Percentiles rank a stretch among this genome's conserved stretches.
Conservation (phyloP, 2,113 vertebrate species). For the Xiphophorus couchianus region DNA sequence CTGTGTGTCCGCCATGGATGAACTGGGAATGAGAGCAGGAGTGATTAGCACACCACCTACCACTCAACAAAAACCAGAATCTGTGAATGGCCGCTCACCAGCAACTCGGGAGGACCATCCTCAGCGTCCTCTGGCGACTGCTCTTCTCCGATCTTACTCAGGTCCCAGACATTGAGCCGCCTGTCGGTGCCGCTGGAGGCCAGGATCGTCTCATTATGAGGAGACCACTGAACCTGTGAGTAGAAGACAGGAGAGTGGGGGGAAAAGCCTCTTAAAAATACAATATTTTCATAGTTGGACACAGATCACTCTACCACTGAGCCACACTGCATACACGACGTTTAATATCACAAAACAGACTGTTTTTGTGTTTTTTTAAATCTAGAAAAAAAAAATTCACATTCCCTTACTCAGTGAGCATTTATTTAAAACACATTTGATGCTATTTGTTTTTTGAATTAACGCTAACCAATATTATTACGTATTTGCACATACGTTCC, state of each 20-base stretch:
- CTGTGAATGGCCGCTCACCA: slow-evolving; percentile 81
- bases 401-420: too few species aligned
- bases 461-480: too few species aligned
- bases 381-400: too few species aligned
- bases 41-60: not conserved
- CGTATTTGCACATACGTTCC: too few species aligned
- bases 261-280: not conserved
- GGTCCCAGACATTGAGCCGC: slow-evolving; percentile 96
- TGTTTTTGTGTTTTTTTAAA: too few species aligned
- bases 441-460: too few species aligned
- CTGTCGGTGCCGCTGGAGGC: slow-evolving; percentile 98
- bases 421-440: too few species aligned
- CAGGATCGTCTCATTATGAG: slow-evolving; percentile 97
- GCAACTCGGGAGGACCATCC: slow-evolving; percentile 95
- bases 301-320: too few species aligned
- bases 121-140: slow-evolving; percentile 98
- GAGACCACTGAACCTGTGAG: slow-evolving; percentile 96
- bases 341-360: too few species aligned
- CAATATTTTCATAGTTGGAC: not conserved
- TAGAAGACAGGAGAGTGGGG: not conserved
- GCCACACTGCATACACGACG: too few species aligned
- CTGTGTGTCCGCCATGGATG: slow-evolving; percentile 97
- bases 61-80: not conserved
- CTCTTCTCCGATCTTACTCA: slow-evolving; percentile 99
- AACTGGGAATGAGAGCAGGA: slow-evolving; percentile 79